These are phyloP conservation scores for Dasypus novemcinctus DNA, from an alignment of 2,113 vertebrate genomes.

Conservation along the genomic window DNA sequence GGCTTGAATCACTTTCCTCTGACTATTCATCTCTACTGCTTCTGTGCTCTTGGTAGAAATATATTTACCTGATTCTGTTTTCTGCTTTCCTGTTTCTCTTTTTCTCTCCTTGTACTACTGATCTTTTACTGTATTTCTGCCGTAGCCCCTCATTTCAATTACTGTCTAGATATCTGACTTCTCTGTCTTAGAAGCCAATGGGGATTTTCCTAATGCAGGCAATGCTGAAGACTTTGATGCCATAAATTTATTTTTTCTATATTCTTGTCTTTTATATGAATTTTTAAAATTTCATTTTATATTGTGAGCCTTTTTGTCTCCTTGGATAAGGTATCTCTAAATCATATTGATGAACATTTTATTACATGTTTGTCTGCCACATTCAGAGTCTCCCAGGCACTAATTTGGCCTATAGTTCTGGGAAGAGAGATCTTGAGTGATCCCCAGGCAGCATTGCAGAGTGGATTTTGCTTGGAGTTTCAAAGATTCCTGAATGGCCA, in stretches of 20 bases:
- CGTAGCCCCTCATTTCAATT: not conserved
- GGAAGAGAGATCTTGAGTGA: not conserved
- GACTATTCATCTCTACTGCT: not conserved
- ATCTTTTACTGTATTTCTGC: not conserved
- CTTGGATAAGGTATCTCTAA: not conserved
- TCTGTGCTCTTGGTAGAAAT: not conserved
- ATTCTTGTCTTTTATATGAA: not conserved
- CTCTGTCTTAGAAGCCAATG: not conserved
- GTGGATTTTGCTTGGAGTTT: not conserved
- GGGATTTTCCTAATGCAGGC: not conserved
- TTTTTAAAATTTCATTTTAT: conserved; percentile 4
- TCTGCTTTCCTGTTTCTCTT: not conserved
- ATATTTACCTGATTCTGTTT: not conserved
- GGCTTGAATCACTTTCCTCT: not conserved
- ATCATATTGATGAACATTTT: not conserved
- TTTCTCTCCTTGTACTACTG: not conserved
- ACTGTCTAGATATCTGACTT: not conserved
- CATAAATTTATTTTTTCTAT: not conserved
- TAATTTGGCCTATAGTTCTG: not conserved
- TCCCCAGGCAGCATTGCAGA: not conserved
- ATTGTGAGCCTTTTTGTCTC: not conserved
- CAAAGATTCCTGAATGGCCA: not conserved
- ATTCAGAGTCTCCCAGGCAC: not conserved
- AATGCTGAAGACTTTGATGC: not conserved
- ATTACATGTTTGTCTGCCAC: not conserved